These are phyloP conservation scores for Gastracanthus pulcherrimus DNA, from an alignment of 2,888 invertebrate species.

Conservation along the genomic window DNA sequence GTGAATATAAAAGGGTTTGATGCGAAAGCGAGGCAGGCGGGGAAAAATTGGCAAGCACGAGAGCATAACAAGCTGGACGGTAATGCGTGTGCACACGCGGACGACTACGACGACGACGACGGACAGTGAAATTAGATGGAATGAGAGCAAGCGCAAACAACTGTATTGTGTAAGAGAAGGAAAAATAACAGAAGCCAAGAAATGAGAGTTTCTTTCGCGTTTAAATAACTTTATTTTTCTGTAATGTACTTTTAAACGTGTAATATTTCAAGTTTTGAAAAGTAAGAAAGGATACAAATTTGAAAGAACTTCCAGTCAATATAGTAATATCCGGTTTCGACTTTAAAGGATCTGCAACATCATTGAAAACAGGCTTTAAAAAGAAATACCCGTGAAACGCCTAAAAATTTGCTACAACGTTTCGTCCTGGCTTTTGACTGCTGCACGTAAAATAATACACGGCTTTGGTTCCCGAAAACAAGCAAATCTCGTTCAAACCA, in stretches of 20 bases:
- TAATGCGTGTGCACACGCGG: background rate
- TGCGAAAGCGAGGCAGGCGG: background rate
- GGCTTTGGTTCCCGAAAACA: background rate
- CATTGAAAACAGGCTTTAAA: background rate
- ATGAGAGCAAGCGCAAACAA: slow-evolving; percentile 8
- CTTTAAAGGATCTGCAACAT: background rate
- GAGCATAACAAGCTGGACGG: slow-evolving; percentile 19
- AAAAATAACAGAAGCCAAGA: background rate
- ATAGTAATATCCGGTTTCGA: too few relatives aligned
- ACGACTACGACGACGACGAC: background rate
- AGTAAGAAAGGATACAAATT: too few relatives aligned
- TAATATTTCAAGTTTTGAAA: too few relatives aligned
- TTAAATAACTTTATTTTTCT: too few relatives aligned
- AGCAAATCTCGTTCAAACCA: too few relatives aligned
- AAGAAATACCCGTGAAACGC: background rate
- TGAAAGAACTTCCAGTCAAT: too few relatives aligned
- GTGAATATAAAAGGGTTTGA: background rate
- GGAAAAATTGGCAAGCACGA: slow-evolving; percentile 36
- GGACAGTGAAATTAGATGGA: slow-evolving; percentile 37
- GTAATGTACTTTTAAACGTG: too few relatives aligned
- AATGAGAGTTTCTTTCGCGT: too few relatives aligned
- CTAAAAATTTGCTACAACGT: background rate
- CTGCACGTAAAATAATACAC: background rate
- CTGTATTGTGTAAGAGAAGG: background rate
- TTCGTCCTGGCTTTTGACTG: background rate